phyloP scores from a whole-genome alignment of 2,888 invertebrate genomes.

The Seira ritae region DNA sequence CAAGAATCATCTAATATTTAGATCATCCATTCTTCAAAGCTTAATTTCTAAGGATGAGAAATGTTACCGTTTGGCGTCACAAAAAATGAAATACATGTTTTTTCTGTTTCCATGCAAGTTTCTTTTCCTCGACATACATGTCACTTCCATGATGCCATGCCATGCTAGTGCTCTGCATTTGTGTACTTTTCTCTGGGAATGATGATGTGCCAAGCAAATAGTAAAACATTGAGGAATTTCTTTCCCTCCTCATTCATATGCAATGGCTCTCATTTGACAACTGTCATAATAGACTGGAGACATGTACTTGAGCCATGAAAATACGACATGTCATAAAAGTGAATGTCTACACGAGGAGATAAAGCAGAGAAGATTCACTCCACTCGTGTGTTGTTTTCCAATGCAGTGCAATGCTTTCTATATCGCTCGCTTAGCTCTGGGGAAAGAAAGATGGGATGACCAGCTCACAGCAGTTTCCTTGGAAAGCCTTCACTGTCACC shows the following conservation, averaged over 20 bases:
- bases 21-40: too few species aligned
- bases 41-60: too few species aligned
- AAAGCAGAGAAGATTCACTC: background rate
- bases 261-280: conserved; percentile 49
- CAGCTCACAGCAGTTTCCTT: background rate
- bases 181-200: too few species aligned
- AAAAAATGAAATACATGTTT: too few species aligned
- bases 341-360: conserved; percentile 17
- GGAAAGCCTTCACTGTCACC: background rate
- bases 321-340: conserved; percentile 49
- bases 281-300: conserved; percentile 47
- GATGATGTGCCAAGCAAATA: conserved; percentile 4
- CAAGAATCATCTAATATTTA: too few species aligned
- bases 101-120: too few species aligned
- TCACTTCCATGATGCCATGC: too few species aligned
- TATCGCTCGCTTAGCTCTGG: background rate
- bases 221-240: background rate
- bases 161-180: too few species aligned
- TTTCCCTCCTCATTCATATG: background rate
- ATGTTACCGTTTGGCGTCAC: too few species aligned
- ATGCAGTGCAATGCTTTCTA: background rate
- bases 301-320: conserved; percentile 36
- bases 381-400: background rate
- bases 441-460: background rate
- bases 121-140: too few species aligned